These are phyloP conservation scores for Masticophis lateralis DNA, from an alignment of 2,797 vertebrate genomes.

Conservation along the genomic window DNA sequence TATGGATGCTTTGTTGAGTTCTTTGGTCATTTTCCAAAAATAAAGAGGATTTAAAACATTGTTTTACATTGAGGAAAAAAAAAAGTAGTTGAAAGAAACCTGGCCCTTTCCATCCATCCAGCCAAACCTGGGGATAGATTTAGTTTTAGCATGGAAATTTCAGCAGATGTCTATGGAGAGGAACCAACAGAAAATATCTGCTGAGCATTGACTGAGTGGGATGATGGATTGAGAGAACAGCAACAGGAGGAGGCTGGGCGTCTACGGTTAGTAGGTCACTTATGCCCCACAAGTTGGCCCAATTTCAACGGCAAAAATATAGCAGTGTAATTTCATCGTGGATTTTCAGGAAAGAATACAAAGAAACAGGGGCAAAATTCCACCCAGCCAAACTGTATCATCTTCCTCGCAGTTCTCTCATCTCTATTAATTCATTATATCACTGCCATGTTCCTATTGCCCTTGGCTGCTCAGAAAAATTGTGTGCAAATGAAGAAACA, in stretches of 20 bases:
- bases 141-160: neutral
- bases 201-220: neutral
- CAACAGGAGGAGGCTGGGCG: too few species aligned
- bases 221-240: neutral
- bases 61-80: neutral
- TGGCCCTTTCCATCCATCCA: neutral
- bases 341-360: neutral
- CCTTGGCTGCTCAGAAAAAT: neutral
- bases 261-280: neutral
- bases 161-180: neutral
- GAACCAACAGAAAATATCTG: neutral
- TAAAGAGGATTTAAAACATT: neutral
- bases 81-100: neutral
- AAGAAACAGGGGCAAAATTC: neutral
- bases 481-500: too few species aligned
- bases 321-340: neutral
- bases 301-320: neutral
- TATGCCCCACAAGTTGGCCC: neutral
- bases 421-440: neutral
- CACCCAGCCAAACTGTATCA: neutral
- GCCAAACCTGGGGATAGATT: neutral
- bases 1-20: neutral
- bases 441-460: neutral
- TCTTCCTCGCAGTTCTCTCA: neutral
- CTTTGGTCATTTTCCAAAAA: slow-evolving; percentile 14